Conservation (phyloP, 2,888 invertebrate species). For the Polyommatus icarus region DNA sequence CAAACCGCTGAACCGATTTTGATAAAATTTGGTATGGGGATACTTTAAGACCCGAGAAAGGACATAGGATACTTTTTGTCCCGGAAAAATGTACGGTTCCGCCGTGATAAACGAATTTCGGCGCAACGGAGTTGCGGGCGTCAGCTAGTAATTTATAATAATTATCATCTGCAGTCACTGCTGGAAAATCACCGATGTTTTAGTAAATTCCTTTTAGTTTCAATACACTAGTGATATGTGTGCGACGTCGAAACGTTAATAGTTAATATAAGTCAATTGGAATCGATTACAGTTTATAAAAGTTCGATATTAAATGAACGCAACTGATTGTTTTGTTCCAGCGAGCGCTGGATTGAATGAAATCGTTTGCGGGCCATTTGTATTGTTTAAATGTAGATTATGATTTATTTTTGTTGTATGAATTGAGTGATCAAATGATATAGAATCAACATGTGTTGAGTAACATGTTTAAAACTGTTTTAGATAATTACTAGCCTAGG, state of each 20-base stretch:
- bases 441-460: slow-evolving; percentile 4
- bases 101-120: too few relatives aligned
- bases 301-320: slow-evolving; percentile 67
- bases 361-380: slow-evolving; percentile 51
- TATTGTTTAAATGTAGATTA: slow-evolving; percentile 39
- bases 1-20: too few relatives aligned
- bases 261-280: slow-evolving; percentile 77
- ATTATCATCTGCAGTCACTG: too few relatives aligned
- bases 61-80: too few relatives aligned
- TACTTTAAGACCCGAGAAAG: too few relatives aligned
- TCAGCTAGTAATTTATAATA: too few relatives aligned
- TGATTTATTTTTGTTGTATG: slow-evolving; percentile 37
- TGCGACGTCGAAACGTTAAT: slow-evolving; percentile 68
- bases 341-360: slow-evolving; percentile 67
- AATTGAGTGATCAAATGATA: slow-evolving; percentile 20
- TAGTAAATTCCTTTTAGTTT: too few relatives aligned
- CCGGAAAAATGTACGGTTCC: too few relatives aligned
- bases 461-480: not conserved
- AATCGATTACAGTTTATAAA: slow-evolving; percentile 74
- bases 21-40: too few relatives aligned
- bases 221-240: slow-evolving; percentile 42
- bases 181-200: too few relatives aligned
- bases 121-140: too few relatives aligned
- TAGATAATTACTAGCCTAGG: not conserved
- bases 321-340: slow-evolving; percentile 61